These are phyloP conservation scores for Microplitis demolitor DNA, from an alignment of 1,140 invertebrate species.

Conservation along the genomic window DNA sequence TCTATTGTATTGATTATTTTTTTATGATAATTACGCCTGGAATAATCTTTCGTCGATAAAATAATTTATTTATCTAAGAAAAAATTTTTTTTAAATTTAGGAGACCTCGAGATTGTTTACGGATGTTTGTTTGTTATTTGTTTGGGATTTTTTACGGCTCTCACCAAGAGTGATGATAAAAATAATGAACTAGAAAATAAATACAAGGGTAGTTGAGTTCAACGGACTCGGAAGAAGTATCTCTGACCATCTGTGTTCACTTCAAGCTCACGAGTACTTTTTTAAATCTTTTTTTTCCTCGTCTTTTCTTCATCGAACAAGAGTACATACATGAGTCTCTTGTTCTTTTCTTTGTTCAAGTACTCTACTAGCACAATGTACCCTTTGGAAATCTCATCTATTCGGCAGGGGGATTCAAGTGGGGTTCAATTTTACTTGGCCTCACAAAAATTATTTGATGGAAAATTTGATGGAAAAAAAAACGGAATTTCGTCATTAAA, in stretches of 20 bases:
- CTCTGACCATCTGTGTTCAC: constrained; percentile 22
- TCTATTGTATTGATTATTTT: no score
- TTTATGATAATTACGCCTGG: no score
- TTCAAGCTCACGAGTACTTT: background rate
- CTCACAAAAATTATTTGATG: no score
- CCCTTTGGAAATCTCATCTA: no score
- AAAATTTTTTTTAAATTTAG: no score
- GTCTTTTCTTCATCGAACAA: background rate
- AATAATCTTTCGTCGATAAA: no score
- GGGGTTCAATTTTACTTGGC: no score
- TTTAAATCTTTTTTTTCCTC: background rate
- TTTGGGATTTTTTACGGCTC: background rate
- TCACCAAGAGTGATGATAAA: background rate
- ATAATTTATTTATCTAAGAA: background rate
- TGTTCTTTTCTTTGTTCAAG: no score
- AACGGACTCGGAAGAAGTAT: constrained; percentile 27
- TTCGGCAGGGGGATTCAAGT: no score
- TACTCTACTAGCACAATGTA: no score
- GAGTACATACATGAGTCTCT: background rate
- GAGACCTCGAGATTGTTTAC: background rate
- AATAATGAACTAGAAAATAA: constrained; percentile 10
- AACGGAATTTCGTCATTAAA: background rate
- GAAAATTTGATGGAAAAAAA: background rate
- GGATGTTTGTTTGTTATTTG: constrained; percentile 1
- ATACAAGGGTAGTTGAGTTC: constrained; percentile 19